Base-by-base conservation (phyloP, 2,113 vertebrate species). In the Dissostichus mawsoni region DNA sequence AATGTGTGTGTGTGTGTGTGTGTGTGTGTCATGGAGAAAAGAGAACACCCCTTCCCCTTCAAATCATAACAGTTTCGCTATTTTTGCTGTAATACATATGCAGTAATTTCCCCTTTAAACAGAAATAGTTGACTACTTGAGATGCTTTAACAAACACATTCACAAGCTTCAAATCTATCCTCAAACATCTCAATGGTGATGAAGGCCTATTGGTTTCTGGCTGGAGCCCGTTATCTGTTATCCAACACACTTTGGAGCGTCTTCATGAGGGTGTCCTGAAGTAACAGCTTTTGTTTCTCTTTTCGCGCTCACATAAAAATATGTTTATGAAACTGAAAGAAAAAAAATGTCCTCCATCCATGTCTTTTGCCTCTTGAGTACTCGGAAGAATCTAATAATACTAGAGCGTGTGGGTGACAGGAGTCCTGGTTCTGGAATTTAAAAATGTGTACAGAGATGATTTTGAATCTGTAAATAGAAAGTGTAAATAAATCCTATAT, bases 401-500 rank as follows among this genome's bases (percentile, higher is more conserved):
- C 85, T 87, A 61, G 74, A 87, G 82, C 23, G 57, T 75, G 81
- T 84, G 87, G 88, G 74, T 74, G 84, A 90, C 74, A 70, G 85
- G 82, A 87, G 66, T 78, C 77, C 82, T 82, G 68, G 81, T 75
- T 92, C 84, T 88, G 85, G 87, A 92, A 87, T 91, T 90, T 67
- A 92, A 92, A 91, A 85, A 89, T 89, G 69, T 96, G 94, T 95
- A 95, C 92, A 95, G 92, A 93, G 86, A 90, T 91, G 89, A 93
- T 94, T 94, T 94, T 90, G 86, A 85, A 89, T 90, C 73, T 96
- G 95, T 96, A 96, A 94, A 96, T 96, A 96, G 79, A 94, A 93
- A 93, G 76, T 96, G 94, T 96, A 95, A 96, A 96, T 96, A 96
- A 96, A 96, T 94, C 87, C 89, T 93, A 92, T 94, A 93, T 94